A percentile compares a stretch with the other conserved stretches of the same genome.
These are phyloP conservation scores for Sinocyclocheilus grahami DNA, from an alignment of 2,113 vertebrate genomes.

Conservation along the genomic window DNA sequence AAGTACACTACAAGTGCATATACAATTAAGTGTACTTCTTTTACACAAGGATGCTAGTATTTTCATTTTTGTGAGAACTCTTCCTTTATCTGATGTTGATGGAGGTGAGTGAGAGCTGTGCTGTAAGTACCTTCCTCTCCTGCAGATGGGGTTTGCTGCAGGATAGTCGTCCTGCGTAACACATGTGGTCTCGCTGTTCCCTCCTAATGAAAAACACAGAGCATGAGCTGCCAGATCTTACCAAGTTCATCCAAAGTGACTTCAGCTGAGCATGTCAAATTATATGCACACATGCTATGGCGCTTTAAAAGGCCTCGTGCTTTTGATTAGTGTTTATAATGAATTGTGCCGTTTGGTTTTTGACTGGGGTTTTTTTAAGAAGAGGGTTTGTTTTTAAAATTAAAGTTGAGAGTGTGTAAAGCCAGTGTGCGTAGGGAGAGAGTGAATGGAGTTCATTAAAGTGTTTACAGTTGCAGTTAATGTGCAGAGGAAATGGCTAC, in stretches of 20 bases:
- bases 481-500: not conserved
- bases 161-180: slow-evolving; percentile 63
- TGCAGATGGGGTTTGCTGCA: slow-evolving; percentile 57
- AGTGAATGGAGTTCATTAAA: slow-evolving; percentile 5
- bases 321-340: not conserved
- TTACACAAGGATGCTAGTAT: not conserved
- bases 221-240: not conserved
- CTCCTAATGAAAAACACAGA: slow-evolving; percentile 61
- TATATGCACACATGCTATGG: not conserved
- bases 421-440: not conserved
- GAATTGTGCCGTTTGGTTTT: not conserved
- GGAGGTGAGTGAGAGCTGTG: not conserved
- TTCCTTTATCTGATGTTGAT: not conserved
- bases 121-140: slow-evolving; percentile 62
- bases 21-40: too few species aligned
- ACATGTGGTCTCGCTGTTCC: slow-evolving; percentile 73
- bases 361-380: not conserved
- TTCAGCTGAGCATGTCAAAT: not conserved
- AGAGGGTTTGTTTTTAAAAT: not conserved
- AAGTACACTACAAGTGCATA: not conserved
- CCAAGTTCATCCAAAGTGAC: not conserved
- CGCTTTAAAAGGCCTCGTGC: not conserved
- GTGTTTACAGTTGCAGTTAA: not conserved
- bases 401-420: not conserved
- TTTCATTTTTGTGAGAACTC: not conserved